Evolutionary conservation across 2,888 invertebrate genomes (phyloP).

Genomic region (Drosophila emarginata): DNA sequence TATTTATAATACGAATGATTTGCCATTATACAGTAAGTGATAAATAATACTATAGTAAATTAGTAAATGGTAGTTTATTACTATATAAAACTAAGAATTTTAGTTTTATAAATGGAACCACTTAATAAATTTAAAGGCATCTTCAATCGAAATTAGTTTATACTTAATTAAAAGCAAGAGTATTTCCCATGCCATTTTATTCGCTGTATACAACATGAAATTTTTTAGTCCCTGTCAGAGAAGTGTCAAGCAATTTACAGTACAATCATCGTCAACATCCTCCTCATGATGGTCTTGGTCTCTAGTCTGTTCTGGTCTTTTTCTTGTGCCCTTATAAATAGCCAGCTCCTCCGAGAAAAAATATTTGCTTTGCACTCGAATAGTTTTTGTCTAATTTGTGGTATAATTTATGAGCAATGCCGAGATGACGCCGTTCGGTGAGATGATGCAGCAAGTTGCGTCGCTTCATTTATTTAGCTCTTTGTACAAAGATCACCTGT

Average conservation of each 20-base stretch:
- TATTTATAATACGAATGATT: no score
- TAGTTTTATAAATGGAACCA: no score
- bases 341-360: not conserved
- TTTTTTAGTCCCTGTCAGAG: not conserved
- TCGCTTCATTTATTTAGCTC: constrained; percentile 33
- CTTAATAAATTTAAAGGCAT: no score
- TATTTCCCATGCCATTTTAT: not conserved
- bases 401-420: constrained; percentile 49
- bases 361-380: not conserved
- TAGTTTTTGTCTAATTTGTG: constrained; percentile 29
- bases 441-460: constrained; percentile 9
- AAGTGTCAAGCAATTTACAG: not conserved
- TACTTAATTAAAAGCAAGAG: not conserved
- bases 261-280: not conserved
- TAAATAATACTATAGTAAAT: no score
- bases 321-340: constrained; percentile 17
- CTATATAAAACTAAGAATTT: no score
- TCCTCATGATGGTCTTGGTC: not conserved
- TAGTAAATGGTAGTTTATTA: no score
- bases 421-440: constrained; percentile 13
- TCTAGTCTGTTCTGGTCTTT: not conserved
- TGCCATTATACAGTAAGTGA: no score
- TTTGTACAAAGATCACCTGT: not conserved
- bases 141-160: no score
- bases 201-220: not conserved